Evolutionary conservation across 2,888 invertebrate genomes (phyloP), one percentile per base, ranked within the genome.

Genomic region (Cantharis lateralis): DNA sequence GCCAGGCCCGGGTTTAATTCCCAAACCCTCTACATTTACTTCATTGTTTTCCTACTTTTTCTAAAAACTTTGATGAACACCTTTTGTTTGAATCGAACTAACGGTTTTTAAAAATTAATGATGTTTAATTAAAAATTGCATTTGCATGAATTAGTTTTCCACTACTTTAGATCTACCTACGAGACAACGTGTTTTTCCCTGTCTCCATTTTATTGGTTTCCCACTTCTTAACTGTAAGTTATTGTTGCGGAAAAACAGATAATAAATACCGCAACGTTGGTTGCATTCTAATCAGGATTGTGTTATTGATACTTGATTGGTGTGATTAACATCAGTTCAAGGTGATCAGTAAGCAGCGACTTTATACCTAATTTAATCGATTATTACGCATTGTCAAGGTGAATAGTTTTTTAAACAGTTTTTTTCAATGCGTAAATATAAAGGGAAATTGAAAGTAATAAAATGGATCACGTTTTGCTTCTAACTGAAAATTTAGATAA

Each of bases 1-100:
- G 73, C 72, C 71, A 70, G 68, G 69, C 69, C 28, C 24, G 24
- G 63, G 68, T 63, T 69, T 69, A 72, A 63, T 63, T 72, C 20
- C 15, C 63, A 62, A 71, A 48, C 20, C 68, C 15, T 15, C 62
- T 18, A 26, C 11, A 15, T 18, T 48, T 48, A 4, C 18, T 15
- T 15, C 2, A 18, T 48, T 32, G 18, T 18, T 63, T 32, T 26
- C 32, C 18, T 11, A 63, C 48, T 26, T 63, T 28, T 72, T 72
- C 15, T 61, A 16, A 15, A n/a, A 66, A 66, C n/a, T 66, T 24
- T 13, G 7, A 24, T 2, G 15, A 66, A 13, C n/a, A 11, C 32
- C 0, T 13, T 13, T 32, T 4, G 1, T 28, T 28, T 28, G 3
- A 28, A 28, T 28, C 11, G 13, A 48, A 48, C 3, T 18, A 18